A percentile compares a stretch with the other conserved stretches of the same genome.
phyloP scores from a whole-genome alignment of 2,113 vertebrate genomes.

The Tachycineta bicolor region DNA sequence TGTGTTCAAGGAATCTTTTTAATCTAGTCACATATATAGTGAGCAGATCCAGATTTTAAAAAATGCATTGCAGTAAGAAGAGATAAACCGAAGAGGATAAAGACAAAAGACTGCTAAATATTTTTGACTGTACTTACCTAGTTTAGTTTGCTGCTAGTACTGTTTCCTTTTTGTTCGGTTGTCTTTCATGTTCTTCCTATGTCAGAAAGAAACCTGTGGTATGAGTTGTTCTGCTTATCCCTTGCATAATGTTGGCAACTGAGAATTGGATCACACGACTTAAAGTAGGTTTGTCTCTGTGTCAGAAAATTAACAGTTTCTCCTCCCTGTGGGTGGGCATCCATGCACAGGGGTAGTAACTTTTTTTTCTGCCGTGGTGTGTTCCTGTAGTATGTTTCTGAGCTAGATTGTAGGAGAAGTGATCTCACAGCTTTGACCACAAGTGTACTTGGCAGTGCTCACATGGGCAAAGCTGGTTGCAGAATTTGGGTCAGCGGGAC shows the following conservation, averaged over 20 bases:
- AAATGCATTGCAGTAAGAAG: background rate
- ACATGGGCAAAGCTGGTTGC: background rate
- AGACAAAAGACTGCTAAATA: background rate
- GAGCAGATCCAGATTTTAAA: background rate
- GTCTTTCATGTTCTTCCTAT: background rate
- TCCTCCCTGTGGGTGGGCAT: background rate
- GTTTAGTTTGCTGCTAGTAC: background rate
- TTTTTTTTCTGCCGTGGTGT: background rate
- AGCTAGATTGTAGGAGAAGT: background rate
- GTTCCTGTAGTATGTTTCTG: background rate
- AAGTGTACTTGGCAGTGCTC: background rate
- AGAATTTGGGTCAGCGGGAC: background rate
- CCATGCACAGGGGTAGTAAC: background rate
- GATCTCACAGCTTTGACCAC: background rate
- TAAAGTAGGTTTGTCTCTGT: background rate
- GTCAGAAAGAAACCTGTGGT: background rate
- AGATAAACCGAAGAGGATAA: background rate
- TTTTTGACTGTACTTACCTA: background rate
- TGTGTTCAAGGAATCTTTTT: conserved; percentile 23
- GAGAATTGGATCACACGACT: background rate
- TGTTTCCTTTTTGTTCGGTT: background rate
- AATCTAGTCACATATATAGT: background rate
- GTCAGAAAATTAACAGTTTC: background rate
- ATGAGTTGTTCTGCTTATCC: background rate
- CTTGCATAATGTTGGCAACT: background rate